Conservation (phyloP, 2,113 vertebrate species). For the Entelurus aequoreus region DNA sequence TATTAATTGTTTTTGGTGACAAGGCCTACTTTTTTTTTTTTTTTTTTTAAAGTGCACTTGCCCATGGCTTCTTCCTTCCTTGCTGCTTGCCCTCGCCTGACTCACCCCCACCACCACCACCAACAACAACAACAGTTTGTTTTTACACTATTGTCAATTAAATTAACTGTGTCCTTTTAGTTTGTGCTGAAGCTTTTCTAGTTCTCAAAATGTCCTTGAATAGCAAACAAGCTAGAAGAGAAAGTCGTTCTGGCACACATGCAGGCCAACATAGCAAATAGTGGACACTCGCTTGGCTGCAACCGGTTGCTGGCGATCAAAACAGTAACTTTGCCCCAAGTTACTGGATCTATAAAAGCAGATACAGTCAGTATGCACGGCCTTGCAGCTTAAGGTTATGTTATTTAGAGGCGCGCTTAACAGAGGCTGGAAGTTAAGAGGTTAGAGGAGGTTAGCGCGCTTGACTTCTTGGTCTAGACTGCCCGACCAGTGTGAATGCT, state of each 20-base stretch:
- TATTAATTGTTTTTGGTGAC: conserved; percentile 46
- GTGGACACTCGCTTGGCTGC: not conserved
- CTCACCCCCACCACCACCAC: too few relatives aligned
- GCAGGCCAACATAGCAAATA: not conserved
- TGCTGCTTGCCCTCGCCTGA: conserved; percentile 4
- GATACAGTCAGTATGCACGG: not conserved
- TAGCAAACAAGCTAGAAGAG: not conserved
- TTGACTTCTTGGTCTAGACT: not conserved
- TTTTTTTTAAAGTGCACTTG: conserved; percentile 36
- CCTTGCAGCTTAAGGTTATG: not conserved
- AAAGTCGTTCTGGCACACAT: not conserved
- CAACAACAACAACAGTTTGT: too few relatives aligned
- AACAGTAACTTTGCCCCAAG: not conserved
- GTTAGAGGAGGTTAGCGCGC: not conserved
- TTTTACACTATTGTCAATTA: not conserved
- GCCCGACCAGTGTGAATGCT: not conserved
- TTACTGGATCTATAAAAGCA: not conserved
- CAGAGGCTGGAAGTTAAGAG: not conserved
- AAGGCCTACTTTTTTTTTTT: not conserved
- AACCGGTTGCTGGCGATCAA: not conserved
- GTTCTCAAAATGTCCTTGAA: not conserved
- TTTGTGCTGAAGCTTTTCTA: not conserved
- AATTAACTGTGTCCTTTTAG: not conserved
- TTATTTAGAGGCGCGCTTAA: not conserved
- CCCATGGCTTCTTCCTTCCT: conserved; percentile 4